Percentiles rank a stretch among this genome's conserved stretches.
phyloP scores from a whole-genome alignment of 2,113 vertebrate genomes.

The Melanostigma gelatinosum region DNA sequence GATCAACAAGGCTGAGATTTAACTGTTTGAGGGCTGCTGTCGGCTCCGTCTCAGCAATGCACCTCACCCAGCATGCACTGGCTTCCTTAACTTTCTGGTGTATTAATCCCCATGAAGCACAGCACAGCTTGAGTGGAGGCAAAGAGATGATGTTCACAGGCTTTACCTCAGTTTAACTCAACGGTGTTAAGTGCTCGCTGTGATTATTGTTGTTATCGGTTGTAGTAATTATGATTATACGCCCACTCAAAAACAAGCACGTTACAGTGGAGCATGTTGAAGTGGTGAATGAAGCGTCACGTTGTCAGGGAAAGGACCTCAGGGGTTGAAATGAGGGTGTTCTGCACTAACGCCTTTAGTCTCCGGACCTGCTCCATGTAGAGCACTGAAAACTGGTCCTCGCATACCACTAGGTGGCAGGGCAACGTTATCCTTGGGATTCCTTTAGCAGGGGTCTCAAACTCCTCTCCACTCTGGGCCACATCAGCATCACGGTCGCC shows the following conservation, averaged over 20 bases:
- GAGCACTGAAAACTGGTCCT: not conserved
- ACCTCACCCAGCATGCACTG: not conserved
- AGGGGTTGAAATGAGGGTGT: not conserved
- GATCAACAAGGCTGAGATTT: not conserved
- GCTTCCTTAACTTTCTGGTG: not conserved
- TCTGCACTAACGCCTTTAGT: not conserved
- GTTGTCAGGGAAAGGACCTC: not conserved
- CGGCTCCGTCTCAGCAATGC: too few species aligned
- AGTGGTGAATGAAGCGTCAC: not conserved
- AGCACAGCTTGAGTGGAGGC: not conserved
- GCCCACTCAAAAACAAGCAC: not conserved
- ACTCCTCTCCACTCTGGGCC: too few species aligned
- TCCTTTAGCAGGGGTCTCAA: too few species aligned
- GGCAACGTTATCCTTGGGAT: constrained; percentile 1
- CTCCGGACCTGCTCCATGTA: too few species aligned
- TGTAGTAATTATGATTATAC: not conserved
- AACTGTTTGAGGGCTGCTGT: not conserved
- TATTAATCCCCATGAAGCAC: not conserved
- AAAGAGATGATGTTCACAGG: not conserved
- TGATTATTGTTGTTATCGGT: not conserved
- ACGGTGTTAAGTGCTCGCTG: not conserved
- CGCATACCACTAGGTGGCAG: constrained; percentile 72
- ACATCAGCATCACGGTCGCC: too few species aligned
- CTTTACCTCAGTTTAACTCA: not conserved
- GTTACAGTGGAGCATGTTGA: not conserved